A percentile compares a stretch with the other conserved stretches of the same genome.
These are phyloP conservation scores for Bursaphelenchus okinawaensis DNA, from an alignment of 2,888 invertebrate species.

Conservation along the genomic window DNA sequence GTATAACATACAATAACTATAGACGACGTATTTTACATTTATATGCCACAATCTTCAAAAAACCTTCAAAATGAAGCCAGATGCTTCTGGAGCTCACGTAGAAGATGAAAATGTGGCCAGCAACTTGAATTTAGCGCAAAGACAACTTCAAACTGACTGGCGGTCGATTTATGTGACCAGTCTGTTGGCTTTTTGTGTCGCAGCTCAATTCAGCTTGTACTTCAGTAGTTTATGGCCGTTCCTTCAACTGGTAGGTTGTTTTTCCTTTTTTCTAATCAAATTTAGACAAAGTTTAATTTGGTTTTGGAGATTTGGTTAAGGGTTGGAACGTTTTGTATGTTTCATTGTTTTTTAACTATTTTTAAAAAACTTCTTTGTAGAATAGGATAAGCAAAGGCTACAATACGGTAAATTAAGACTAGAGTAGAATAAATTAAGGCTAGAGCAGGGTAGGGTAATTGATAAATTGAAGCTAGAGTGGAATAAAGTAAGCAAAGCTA, in stretches of 20 bases:
- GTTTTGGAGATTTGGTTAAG: too few species aligned
- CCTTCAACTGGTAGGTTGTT: constrained; percentile 20
- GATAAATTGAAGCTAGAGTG: too few species aligned
- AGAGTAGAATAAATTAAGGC: too few species aligned
- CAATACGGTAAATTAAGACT: too few species aligned
- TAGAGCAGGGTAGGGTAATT: too few species aligned
- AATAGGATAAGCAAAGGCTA: too few species aligned
- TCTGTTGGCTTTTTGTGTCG: constrained; percentile 16
- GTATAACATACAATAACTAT: too few species aligned
- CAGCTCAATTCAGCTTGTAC: constrained; percentile 18
- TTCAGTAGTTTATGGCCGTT: constrained; percentile 21
- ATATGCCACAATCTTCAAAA: too few species aligned
- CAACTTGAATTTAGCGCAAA: background rate
- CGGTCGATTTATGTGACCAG: constrained; percentile 25
- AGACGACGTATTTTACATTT: too few species aligned
- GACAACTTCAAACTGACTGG: constrained; percentile 29
- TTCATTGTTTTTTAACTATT: constrained; percentile 4
- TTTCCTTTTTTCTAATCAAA: background rate
- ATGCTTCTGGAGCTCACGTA: background rate
- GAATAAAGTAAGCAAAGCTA: too few species aligned
- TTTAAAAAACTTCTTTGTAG: too few species aligned
- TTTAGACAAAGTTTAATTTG: too few species aligned
- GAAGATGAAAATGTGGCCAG: background rate
- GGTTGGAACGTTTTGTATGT: background rate
- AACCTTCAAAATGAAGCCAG: background rate